Conservation (phyloP, 2,888 invertebrate genomes). For the Salticus scenicus region DNA sequence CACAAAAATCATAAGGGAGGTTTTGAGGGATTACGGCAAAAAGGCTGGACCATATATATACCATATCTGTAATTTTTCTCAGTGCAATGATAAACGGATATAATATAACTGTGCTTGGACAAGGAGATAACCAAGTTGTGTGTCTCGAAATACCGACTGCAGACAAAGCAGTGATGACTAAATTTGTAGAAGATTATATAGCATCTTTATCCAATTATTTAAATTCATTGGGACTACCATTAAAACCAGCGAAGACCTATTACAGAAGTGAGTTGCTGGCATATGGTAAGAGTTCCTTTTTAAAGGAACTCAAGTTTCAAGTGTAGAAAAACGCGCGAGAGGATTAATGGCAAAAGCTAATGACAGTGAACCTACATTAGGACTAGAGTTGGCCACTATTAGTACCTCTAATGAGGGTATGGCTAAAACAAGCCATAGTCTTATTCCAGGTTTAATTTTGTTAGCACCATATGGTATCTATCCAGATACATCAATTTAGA, state of each 20-base stretch:
- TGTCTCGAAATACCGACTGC: not conserved
- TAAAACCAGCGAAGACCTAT: not conserved
- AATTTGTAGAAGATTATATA: not conserved
- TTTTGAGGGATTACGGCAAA: not conserved
- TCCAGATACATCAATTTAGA: not conserved
- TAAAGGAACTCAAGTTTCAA: not conserved
- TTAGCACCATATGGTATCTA: not conserved
- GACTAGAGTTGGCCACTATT: not conserved
- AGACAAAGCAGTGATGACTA: not conserved
- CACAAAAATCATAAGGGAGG: not conserved
- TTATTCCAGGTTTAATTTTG: not conserved
- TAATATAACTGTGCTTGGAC: not conserved
- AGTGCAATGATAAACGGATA: not conserved
- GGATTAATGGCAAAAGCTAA: not conserved
- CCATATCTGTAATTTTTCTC: not conserved
- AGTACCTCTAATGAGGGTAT: not conserved
- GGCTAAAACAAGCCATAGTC: not conserved
- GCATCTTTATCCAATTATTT: not conserved
- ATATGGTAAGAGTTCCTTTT: not conserved
- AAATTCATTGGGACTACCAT: not conserved
- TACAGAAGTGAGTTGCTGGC: not conserved
- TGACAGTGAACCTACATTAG: not conserved
- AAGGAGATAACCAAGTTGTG: conserved; percentile 4
- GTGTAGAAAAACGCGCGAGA: not conserved
- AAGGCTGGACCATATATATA: not conserved